Evolutionary conservation across 2,888 invertebrate genomes (phyloP), one percentile per base, ranked within the genome.

Genomic region (Flabesymbios commensalis): DNA sequence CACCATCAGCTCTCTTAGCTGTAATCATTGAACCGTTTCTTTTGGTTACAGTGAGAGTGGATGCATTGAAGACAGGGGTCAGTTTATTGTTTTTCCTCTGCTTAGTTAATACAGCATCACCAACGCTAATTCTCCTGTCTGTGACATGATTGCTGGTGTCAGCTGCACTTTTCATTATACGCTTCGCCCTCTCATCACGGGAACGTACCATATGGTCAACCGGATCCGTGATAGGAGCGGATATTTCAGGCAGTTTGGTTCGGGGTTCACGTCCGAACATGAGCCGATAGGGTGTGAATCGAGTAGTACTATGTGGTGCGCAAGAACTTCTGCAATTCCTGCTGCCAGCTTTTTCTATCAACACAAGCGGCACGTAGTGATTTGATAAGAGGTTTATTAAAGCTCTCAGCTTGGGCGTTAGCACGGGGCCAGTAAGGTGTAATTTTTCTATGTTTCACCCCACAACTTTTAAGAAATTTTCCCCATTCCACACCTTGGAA

Each of bases 371-470:
- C 45, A 19, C 22, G 45, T 17, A 57, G 10, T 32, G 57, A 31
- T 48, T 57, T 47, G 48, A 57, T 57, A 14, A 3, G 33, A 22
- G 57, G 57, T 7, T 57, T 57, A 33, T 57, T 48, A 48, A 57
- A 57, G 19, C 33, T n/a, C 36, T 57, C 57, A 31, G 57, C 57
- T 43, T 57, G 57, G 7, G 57, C 57, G 28, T 57, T 57, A 17
- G 55, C 43, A 22, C 43, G 41, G 19, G 55, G 43, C 55, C 43
- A 55, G 5, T 28, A 22, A 2, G 43, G 55, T 7, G 55, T 55
- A 28, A 55, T 55, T 28, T 55, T 55, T 14, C 55, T 29, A 31
- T 57, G 57, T 5, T 33, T 22, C 33, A 57, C 19, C n/a, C 48
- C 48, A 19, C n/a, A 10, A 22, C 3, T 33, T 36, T 2, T 7